phyloP scores from a whole-genome alignment of 2,113 vertebrate species.

The Helogale parvula region DNA sequence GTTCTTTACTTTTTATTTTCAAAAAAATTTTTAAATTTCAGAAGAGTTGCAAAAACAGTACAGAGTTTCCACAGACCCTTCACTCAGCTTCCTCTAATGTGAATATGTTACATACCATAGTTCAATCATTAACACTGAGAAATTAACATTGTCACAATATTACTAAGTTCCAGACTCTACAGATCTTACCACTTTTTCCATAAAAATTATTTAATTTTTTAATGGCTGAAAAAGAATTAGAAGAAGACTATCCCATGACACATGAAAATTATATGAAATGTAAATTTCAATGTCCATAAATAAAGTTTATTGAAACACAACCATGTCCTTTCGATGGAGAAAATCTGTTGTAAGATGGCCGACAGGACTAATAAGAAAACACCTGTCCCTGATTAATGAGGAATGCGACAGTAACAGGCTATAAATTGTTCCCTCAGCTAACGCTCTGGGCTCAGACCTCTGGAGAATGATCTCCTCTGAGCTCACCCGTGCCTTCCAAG shows the following conservation, averaged over 20 bases:
- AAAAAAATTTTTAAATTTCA: background rate
- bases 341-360: too few species aligned
- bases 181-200: background rate
- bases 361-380: too few species aligned
- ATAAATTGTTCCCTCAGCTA: too few species aligned
- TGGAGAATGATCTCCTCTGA: too few species aligned
- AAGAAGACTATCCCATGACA: background rate
- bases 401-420: too few species aligned
- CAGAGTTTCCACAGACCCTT: background rate
- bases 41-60: background rate
- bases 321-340: background rate
- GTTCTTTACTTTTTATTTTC: background rate
- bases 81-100: background rate
- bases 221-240: background rate
- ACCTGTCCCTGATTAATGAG: too few species aligned
- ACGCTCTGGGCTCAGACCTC: too few species aligned
- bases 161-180: background rate
- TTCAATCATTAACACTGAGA: background rate
- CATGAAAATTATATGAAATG: background rate
- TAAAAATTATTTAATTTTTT: background rate
- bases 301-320: background rate
- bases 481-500: too few species aligned
- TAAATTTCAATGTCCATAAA: background rate
- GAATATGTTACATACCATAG: background rate
- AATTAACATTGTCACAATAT: background rate